phyloP scores from a whole-genome alignment of 2,797 vertebrate species.

The Melanotaenia parkinsoni region DNA sequence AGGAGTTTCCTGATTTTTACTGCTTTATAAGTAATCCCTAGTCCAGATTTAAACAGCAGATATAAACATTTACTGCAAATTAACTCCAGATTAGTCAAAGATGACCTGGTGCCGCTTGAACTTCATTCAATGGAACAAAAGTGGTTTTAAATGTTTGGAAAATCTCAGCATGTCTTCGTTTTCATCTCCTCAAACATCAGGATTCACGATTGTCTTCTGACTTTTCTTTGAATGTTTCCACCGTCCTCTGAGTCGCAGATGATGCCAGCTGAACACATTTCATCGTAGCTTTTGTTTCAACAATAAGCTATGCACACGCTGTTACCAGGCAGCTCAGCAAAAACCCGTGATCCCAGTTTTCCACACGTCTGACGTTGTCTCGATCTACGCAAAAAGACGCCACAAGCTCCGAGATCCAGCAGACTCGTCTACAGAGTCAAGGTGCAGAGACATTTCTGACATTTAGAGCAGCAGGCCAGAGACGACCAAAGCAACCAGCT shows the following conservation, averaged over 20 bases:
- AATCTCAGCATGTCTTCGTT: not conserved
- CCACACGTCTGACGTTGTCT: conserved; percentile 29
- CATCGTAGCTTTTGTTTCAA: conserved; percentile 14
- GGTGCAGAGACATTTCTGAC: not conserved
- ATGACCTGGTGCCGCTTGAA: too few species aligned
- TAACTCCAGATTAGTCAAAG: too few species aligned
- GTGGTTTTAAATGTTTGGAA: not conserved
- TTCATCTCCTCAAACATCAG: not conserved
- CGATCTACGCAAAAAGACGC: not conserved
- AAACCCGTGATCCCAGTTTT: conserved; percentile 55
- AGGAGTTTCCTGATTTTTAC: too few species aligned
- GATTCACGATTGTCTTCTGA: conserved; percentile 27
- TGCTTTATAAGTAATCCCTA: too few species aligned
- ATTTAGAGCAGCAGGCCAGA: not conserved
- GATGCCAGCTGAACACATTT: conserved; percentile 6
- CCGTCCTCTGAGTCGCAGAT: not conserved
- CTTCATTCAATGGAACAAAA: too few species aligned
- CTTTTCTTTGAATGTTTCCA: not conserved
- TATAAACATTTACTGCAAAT: too few species aligned
- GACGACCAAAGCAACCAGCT: conserved; percentile 12
- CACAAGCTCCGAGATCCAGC: not conserved
- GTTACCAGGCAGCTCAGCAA: not conserved
- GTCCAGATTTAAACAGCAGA: too few species aligned
- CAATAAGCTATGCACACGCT: conserved; percentile 59
- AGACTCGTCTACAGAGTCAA: not conserved